Base-by-base conservation (phyloP, 30 jellyfish, hydroid and myxozoan genomes). In the Turritopsis rubra region DNA sequence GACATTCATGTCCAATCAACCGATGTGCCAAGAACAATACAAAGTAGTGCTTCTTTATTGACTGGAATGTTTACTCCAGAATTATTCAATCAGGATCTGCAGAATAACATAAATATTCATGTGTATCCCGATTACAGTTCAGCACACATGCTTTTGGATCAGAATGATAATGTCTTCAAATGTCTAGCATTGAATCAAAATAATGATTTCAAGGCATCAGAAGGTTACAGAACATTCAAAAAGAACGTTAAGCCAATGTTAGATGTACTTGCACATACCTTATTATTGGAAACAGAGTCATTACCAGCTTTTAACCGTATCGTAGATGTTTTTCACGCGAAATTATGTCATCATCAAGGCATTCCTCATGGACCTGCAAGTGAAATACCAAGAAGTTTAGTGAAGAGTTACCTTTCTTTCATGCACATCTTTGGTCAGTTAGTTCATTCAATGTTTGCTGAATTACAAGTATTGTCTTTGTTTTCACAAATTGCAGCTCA, bases 21-120 rank as follows among this genome's bases (percentile, higher is more conserved):
- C 27, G 95, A 88, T 25, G 91, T 90, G 82, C 81, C 94, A 29
- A 72, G 99, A 23, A 94, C 99, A 24, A 96, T 89, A 17, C 99
- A 94, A 65, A 94, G 99, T 89, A 96, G 86, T n/a, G 93, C 99
- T 7, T 92, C 99, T 4, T 73, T 94, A 68, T 66, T 94, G 31
- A 73, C 74, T 9, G 99, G 96, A 4, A 72, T 94, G 88, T 94
- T 94, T 82, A 81, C 77, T 18, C 84, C 75, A 13, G 53, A 52
- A 1, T 70, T 85, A 28, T 13, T 13, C 0, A 80, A 52, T 7
- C 24, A 28, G 4, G 80, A 53, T 5, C 75, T 52, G 29, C 41
- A 60, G 52, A 19, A 89, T 29, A 60, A 53, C 1, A 91, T 91
- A n/a, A n/a, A 84, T 54, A 85, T 94, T 20, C 84, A 53, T 52